These are phyloP conservation scores for Synaphobranchus kaupii DNA, from an alignment of 2,797 vertebrate genomes.

Conservation along the genomic window DNA sequence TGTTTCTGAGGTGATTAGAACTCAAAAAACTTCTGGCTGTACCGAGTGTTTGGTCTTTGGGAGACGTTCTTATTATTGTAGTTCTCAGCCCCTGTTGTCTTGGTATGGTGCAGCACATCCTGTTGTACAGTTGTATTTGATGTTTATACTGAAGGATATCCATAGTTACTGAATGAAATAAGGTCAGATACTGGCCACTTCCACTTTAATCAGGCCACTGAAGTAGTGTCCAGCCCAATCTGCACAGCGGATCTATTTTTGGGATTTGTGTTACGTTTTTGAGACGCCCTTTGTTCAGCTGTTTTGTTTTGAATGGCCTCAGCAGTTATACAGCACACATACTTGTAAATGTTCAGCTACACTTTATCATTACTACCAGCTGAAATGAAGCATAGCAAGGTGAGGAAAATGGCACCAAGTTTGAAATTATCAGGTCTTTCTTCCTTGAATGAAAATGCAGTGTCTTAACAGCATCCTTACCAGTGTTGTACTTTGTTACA, in stretches of 20 bases:
- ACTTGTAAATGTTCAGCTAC: background rate
- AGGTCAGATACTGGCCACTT: background rate
- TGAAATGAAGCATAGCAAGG: background rate
- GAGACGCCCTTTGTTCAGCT: background rate
- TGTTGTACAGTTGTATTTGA: background rate
- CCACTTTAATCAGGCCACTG: background rate
- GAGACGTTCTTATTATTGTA: slow-evolving; percentile 24
- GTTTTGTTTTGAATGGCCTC: background rate
- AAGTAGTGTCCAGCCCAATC: background rate
- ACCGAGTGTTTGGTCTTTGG: slow-evolving; percentile 52
- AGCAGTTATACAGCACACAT: background rate
- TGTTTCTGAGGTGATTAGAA: slow-evolving; percentile 51
- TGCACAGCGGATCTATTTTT: background rate
- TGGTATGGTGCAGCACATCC: background rate
- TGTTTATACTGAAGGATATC: slow-evolving; percentile 12
- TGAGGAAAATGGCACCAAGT: background rate
- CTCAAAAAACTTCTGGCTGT: slow-evolving; percentile 39
- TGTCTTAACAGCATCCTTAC: background rate
- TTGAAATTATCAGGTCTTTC: background rate
- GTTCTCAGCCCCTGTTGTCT: slow-evolving; percentile 20
- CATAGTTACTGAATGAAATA: slow-evolving; percentile 13
- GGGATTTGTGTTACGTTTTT: background rate
- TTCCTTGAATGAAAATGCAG: background rate
- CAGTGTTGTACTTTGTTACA: background rate
- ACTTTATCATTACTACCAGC: background rate